These are phyloP conservation scores for Sterna hirundo DNA, from an alignment of 2,113 vertebrate species.

Conservation along the genomic window DNA sequence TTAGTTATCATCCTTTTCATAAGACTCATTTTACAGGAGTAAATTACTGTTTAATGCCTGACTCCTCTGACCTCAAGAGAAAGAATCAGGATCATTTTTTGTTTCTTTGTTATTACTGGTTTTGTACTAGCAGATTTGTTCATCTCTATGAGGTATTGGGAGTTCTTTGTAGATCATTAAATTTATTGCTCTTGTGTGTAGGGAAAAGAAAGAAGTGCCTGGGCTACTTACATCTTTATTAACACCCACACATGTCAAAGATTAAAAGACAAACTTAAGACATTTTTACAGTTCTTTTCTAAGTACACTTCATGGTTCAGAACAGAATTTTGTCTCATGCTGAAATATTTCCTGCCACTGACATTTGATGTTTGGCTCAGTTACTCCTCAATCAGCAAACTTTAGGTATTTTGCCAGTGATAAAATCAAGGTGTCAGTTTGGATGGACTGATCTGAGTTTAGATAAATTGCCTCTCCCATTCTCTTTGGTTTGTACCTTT, in stretches of 20 bases:
- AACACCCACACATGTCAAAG: conserved; percentile 36
- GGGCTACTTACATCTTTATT: conserved; percentile 26
- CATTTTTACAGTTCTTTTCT: conserved; percentile 26
- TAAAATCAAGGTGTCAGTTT: neutral
- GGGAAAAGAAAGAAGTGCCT: neutral
- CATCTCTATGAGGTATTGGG: conserved; percentile 15
- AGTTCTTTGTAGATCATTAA: conserved; percentile 56
- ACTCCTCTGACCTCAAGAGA: neutral
- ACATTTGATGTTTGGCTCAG: conserved; percentile 19
- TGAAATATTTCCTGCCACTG: conserved; percentile 48
- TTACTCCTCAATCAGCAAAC: neutral
- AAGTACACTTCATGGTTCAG: conserved; percentile 36
- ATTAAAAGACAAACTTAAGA: conserved; percentile 43
- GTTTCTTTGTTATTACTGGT: neutral
- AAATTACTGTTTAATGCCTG: neutral
- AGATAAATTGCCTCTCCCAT: neutral
- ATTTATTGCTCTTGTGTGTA: conserved; percentile 56
- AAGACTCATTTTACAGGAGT: neutral
- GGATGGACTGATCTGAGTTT: neutral
- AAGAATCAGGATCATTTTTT: neutral
- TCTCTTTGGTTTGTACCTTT: neutral
- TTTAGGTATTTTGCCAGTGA: neutral
- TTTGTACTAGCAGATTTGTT: conserved; percentile 39
- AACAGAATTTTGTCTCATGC: conserved; percentile 44
- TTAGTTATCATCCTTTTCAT: conserved; percentile 2